These are phyloP conservation scores for Lasioglossum zephyrum DNA, from an alignment of 2,888 invertebrate genomes.

Conservation along the genomic window DNA sequence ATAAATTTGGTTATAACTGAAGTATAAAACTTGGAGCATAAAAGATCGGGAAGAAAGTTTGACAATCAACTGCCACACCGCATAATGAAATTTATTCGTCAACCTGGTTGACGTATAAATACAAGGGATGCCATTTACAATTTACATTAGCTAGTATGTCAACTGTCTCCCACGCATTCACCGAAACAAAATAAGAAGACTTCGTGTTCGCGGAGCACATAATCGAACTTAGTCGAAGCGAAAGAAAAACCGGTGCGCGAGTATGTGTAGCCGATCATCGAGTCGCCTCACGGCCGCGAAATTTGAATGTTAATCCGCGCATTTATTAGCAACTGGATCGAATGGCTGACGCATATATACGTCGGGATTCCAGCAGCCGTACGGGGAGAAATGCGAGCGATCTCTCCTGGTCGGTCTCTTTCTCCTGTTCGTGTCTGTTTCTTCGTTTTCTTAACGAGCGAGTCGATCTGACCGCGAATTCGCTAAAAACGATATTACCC, in stretches of 20 bases:
- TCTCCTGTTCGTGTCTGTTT: neutral
- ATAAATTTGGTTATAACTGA: no score
- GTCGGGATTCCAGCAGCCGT: conserved; percentile 74
- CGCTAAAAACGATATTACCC: conserved; percentile 79
- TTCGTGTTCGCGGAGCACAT: neutral
- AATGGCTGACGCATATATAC: conserved; percentile 59
- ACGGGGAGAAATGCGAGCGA: conserved; percentile 78
- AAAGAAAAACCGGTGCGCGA: neutral
- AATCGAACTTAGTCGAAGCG: neutral
- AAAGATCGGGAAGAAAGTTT: no score
- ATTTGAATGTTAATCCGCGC: conserved; percentile 66
- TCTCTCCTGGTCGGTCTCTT: neutral
- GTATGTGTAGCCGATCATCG: neutral
- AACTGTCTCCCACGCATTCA: neutral
- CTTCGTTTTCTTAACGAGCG: conserved; percentile 55
- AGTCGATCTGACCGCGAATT: conserved; percentile 63
- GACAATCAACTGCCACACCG: no score
- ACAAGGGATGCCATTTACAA: neutral
- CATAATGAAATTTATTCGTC: neutral
- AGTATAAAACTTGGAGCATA: no score
- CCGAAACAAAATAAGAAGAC: neutral
- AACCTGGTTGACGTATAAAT: neutral
- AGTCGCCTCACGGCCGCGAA: conserved; percentile 32
- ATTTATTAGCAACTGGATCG: conserved; percentile 52
- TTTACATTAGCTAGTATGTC: neutral